Conservation (phyloP, 2,113 vertebrate genomes). For the Phyllopteryx taeniolatus region DNA sequence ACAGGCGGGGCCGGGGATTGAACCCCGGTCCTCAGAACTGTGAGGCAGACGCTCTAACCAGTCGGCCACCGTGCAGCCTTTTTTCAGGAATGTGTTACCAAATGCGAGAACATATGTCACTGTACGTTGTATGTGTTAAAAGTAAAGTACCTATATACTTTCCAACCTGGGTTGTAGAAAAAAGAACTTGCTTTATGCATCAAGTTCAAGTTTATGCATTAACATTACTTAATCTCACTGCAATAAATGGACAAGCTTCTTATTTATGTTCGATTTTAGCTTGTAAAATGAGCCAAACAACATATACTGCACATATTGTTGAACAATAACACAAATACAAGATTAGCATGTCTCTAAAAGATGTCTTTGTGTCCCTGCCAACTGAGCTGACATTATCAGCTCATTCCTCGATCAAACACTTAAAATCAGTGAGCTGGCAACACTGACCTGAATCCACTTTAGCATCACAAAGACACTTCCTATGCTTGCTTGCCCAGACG, state of each 20-base stretch:
- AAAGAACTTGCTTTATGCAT: too few species aligned
- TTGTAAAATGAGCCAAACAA: background rate
- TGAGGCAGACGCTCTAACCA: too few species aligned
- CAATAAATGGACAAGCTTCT: background rate
- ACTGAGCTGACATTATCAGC: slow-evolving; percentile 28
- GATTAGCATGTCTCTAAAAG: background rate
- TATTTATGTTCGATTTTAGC: background rate
- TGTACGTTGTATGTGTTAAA: too few species aligned
- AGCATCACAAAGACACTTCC: slow-evolving; percentile 51
- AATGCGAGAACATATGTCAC: too few species aligned
- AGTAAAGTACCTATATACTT: too few species aligned
- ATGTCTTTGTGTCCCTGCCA: slow-evolving; percentile 12
- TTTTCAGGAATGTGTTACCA: too few species aligned
- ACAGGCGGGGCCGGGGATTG: too few species aligned
- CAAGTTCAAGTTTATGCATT: background rate
- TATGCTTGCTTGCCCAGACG: slow-evolving; percentile 56
- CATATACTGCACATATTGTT: background rate
- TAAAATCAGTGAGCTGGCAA: slow-evolving; percentile 41
- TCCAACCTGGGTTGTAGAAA: too few species aligned
- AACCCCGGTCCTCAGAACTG: too few species aligned
- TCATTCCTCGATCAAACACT: slow-evolving; percentile 43
- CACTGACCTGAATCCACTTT: slow-evolving; percentile 52
- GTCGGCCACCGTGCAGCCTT: too few species aligned
- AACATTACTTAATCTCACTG: background rate
- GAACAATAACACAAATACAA: background rate